Base-by-base conservation (phyloP, 2,797 vertebrate species). In the Cichlasoma orientale region DNA sequence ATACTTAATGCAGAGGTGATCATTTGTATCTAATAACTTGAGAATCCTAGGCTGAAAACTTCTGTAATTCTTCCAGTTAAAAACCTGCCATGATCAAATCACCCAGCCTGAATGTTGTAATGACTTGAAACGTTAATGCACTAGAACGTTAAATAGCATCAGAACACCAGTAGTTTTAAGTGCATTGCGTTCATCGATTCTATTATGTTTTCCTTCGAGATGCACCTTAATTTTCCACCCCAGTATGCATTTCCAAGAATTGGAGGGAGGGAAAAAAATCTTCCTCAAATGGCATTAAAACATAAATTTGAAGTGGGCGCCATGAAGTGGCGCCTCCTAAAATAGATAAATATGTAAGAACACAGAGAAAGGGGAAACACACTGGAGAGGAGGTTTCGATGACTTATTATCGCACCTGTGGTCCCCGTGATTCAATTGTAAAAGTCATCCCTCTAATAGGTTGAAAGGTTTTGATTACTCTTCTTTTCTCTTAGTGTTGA, bases 391-490 rank as follows among this genome's bases (percentile, higher is more conserved):
- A 96, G 96, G 96, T 97, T 96, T 96, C 96, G 97, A 98, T 96
- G 97, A 97, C 98, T 99, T 97, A 97, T 98, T 98, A 98, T 98
- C 97, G 97, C 98, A 99, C 98, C 98, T 99, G 98, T 96, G 97
- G 97, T 98, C 97, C 97, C 96, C 94, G 96, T 99, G 97, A 99
- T 99, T 99, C 98, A 98, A 99, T 99, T 99, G 97, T 97, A 97
- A 97, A 98, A 98, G 97, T 98, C 97, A 98, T 97, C 96, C 96
- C 95, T 95, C 97, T 99, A 99, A 99, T 98, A 98, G 97, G 97
- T 99, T 98, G 98, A 99, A 98, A 99, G 97, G 97, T 99, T 99
- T 98, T 98, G 97, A 99, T 99, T 97, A 98, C 97, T 96, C 96
- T 96, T 97, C 97, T 97, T 98, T 97, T 96, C 96, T 97, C 96